Conservation (phyloP, 1,140 invertebrate genomes). For the Camponotus vicinus region DNA sequence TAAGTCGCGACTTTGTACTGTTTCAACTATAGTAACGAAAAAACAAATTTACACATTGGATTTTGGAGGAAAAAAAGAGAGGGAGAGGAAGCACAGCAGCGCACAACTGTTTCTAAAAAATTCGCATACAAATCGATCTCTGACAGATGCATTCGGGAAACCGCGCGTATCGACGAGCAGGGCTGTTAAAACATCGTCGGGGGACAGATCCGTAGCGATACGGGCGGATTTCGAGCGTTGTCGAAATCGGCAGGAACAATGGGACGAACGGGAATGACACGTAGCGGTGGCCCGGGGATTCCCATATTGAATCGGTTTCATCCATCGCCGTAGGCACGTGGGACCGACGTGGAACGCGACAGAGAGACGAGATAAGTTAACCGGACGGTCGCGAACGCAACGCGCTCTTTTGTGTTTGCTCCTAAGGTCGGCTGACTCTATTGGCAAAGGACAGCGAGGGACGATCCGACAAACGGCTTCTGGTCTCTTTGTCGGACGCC, state of each 20-base stretch:
- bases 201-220: constrained; percentile 52
- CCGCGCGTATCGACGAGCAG: constrained; percentile 13
- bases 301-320: constrained; percentile 34
- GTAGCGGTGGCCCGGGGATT: constrained; percentile 34
- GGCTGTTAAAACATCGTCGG: constrained; percentile 51
- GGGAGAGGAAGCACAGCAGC: constrained; percentile 12
- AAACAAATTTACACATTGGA: constrained; percentile 31
- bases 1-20: too few species aligned
- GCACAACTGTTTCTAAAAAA: constrained; percentile 39
- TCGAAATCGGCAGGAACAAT: constrained; percentile 54
- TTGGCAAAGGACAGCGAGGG: constrained; percentile 59
- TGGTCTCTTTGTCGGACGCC: constrained; percentile 59
- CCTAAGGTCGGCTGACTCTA: constrained; percentile 68
- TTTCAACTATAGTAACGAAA: background rate
- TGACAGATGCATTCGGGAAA: constrained; percentile 43
- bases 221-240: constrained; percentile 38
- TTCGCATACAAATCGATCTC: constrained; percentile 38
- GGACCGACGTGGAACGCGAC: too few species aligned
- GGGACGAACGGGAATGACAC: constrained; percentile 54
- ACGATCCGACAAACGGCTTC: constrained; percentile 57
- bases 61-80: constrained; percentile 7
- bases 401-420: constrained; percentile 64
- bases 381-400: constrained; percentile 55
- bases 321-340: constrained; percentile 51
- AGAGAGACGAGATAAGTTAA: constrained; percentile 63